Conservation (phyloP, 2,797 vertebrate species). For the Enteromius mattozi region DNA sequence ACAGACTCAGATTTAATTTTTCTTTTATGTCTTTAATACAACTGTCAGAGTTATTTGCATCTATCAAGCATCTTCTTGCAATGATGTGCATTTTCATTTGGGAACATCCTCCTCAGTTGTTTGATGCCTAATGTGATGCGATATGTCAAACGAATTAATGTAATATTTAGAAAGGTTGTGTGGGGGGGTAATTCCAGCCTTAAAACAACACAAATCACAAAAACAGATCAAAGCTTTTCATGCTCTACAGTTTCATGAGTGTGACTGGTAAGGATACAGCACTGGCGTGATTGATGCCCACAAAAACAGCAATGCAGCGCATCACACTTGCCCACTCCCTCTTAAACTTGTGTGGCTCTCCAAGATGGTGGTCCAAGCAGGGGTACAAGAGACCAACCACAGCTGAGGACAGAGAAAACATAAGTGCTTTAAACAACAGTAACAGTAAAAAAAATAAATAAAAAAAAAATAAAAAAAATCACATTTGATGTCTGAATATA, state of each 20-base stretch:
- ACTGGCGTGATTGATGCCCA: constrained; percentile 98
- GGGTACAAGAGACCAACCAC: constrained; percentile 95
- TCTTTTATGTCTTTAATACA: neutral
- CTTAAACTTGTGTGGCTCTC: constrained; percentile 98
- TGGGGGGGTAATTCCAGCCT: neutral
- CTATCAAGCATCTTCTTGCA: neutral
- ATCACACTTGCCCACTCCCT: constrained; percentile 99
- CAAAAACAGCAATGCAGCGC: constrained; percentile 97
- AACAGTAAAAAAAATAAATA: no score
- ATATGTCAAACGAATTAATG: no score
- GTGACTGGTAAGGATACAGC: constrained; percentile 91
- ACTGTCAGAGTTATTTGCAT: neutral
- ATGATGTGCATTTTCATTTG: neutral
- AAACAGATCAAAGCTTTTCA: neutral
- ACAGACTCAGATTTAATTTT: neutral
- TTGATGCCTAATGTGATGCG: neutral
- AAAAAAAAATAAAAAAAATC: no score
- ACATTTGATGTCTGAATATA: neutral
- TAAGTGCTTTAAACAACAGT: neutral
- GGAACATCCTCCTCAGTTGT: neutral
- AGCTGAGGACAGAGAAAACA: constrained; percentile 76
- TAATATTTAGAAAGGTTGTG: neutral
- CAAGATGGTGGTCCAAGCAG: constrained; percentile 94
- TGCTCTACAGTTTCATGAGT: neutral
- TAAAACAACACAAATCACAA: neutral